Conservation (phyloP, 2,113 vertebrate genomes). For the Takifugu bimaculatus region DNA sequence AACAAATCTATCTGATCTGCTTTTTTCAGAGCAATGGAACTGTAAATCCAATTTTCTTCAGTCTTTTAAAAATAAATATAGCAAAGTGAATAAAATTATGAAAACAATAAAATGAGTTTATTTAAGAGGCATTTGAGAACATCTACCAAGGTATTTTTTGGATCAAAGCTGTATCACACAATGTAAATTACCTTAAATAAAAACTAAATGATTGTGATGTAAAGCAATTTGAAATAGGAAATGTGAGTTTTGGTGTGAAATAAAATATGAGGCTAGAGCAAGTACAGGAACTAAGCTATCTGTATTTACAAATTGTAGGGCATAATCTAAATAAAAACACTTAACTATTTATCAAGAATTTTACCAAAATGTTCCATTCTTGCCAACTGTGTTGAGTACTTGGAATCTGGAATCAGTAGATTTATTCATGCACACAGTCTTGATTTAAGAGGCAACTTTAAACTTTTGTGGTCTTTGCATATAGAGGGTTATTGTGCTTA, state of each 20-base stretch:
- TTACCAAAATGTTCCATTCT: conserved; percentile 2
- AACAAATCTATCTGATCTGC: too few species aligned
- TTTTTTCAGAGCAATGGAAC: background rate
- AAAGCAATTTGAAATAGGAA: conserved; percentile 18
- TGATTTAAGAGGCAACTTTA: conserved; percentile 16
- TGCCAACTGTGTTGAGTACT: conserved; percentile 9
- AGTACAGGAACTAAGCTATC: conserved; percentile 17
- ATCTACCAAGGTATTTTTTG: too few species aligned
- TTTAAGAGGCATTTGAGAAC: background rate
- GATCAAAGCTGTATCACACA: too few species aligned
- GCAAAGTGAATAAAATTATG: background rate
- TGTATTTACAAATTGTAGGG: conserved; percentile 54
- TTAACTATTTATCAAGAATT: conserved; percentile 3
- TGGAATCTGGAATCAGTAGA: conserved; percentile 16
- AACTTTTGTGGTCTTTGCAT: conserved; percentile 20
- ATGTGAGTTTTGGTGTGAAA: conserved; percentile 24
- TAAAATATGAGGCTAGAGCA: conserved; percentile 32
- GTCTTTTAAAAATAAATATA: background rate
- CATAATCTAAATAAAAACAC: conserved; percentile 36
- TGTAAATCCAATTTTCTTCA: background rate
- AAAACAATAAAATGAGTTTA: background rate
- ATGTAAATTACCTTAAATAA: background rate
- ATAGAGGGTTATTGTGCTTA: conserved; percentile 11
- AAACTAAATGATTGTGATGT: background rate
- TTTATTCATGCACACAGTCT: conserved; percentile 33